Evolutionary conservation across 2,888 invertebrate species (phyloP).

Genomic region (Germaria angustata): DNA sequence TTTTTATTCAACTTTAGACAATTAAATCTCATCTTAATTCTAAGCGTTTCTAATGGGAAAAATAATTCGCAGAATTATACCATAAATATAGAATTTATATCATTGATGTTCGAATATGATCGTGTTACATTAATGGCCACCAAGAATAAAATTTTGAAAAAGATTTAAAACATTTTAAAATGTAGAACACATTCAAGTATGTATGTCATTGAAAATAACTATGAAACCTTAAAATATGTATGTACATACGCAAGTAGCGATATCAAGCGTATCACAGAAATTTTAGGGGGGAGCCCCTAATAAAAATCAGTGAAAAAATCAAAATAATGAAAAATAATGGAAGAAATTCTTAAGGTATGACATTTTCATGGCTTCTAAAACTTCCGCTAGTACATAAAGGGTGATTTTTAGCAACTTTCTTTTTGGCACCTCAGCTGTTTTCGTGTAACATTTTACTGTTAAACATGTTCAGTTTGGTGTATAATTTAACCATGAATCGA

Average conservation of each 20-base stretch:
- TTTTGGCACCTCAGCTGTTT: too few species aligned
- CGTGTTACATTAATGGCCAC: not conserved
- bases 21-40: not conserved
- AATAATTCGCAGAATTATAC: not conserved
- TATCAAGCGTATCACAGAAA: not conserved
- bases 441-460: too few species aligned
- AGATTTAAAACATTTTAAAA: not conserved
- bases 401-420: too few species aligned
- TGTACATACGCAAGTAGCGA: not conserved
- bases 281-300: not conserved
- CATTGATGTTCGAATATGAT: too few species aligned
- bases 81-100: not conserved
- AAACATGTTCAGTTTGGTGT: too few species aligned
- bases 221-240: too few species aligned
- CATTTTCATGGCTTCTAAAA: too few species aligned
- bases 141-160: not conserved
- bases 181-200: not conserved
- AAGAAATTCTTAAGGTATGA: too few species aligned
- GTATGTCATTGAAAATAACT: not conserved
- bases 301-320: not conserved
- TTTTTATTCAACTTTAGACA: not conserved
- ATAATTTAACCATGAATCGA: too few species aligned
- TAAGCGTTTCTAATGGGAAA: not conserved
- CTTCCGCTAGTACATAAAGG: too few species aligned
- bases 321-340: too few species aligned